Conservation (phyloP, 2,888 invertebrate genomes). For the Lepidocyrtoides sp. region DNA sequence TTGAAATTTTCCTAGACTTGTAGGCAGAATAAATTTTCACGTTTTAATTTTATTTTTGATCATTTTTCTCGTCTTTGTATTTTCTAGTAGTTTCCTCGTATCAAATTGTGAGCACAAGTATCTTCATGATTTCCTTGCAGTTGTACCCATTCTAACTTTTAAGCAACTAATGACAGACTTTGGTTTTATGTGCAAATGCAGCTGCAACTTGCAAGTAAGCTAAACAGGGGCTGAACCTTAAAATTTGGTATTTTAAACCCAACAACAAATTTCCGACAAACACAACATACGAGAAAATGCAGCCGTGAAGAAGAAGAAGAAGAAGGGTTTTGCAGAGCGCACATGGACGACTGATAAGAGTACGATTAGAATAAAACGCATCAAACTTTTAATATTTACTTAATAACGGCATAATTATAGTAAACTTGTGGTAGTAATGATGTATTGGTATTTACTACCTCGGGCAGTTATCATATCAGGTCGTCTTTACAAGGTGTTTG, state of each 20-base stretch:
- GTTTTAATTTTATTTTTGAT: slow-evolving; percentile 2
- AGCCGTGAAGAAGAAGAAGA: no score
- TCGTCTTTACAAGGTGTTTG: background rate
- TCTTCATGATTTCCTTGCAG: background rate
- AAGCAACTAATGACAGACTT: background rate
- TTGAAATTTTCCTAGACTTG: background rate
- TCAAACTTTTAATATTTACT: slow-evolving; percentile 27
- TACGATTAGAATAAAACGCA: background rate
- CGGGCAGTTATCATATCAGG: slow-evolving; percentile 1
- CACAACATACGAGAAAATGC: background rate
- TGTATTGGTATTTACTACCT: slow-evolving; percentile 16
- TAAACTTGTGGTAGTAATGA: background rate
- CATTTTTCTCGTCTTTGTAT: background rate
- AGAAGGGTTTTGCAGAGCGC: background rate
- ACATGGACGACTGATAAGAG: slow-evolving; percentile 24
- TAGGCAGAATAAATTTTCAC: slow-evolving; percentile 7
- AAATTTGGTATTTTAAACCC: background rate
- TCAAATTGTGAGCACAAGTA: background rate
- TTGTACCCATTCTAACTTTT: background rate
- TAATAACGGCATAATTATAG: slow-evolving; percentile 50
- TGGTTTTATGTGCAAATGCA: background rate
- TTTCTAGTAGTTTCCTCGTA: background rate
- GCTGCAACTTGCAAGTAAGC: background rate
- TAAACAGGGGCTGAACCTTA: background rate
- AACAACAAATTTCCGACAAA: background rate